Evolutionary conservation across 2,113 vertebrate species (phyloP).

Genomic region (Eptesicus fuscus): DNA sequence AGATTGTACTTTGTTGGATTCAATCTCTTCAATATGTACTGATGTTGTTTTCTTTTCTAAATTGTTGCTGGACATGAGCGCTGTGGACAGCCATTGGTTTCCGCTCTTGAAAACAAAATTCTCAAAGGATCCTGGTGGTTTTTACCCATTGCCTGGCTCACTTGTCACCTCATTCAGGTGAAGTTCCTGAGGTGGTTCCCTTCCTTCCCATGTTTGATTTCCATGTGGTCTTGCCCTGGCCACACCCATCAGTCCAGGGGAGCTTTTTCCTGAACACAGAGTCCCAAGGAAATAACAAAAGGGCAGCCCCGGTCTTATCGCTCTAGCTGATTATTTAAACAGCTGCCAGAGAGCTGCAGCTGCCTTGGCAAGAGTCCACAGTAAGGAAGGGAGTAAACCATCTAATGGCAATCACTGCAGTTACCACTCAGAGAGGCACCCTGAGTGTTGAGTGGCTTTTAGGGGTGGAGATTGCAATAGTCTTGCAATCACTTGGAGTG

Average conservation of each 20-base stretch:
- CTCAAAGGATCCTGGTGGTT: neutral
- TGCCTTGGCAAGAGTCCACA: conserved; percentile 52
- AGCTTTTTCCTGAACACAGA: conserved; percentile 63
- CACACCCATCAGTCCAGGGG: conserved; percentile 18
- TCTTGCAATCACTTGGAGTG: neutral
- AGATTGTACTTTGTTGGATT: neutral
- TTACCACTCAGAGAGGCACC: neutral
- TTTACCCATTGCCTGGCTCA: neutral
- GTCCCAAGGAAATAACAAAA: conserved; percentile 63
- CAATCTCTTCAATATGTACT: neutral
- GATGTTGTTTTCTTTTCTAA: neutral
- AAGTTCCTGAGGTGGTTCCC: conserved; percentile 41
- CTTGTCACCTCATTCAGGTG: conserved; percentile 11
- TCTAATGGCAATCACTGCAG: neutral
- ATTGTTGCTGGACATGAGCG: neutral
- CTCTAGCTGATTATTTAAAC: conserved; percentile 66
- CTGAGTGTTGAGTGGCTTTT: neutral
- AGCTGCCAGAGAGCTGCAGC: conserved; percentile 55
- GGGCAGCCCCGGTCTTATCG: conserved; percentile 18
- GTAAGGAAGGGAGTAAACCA: conserved; percentile 39
- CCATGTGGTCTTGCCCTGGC: neutral
- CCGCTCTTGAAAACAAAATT: conserved; percentile 28
- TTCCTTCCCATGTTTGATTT: conserved; percentile 70
- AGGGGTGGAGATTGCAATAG: neutral
- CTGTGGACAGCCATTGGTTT: neutral